These are phyloP conservation scores for Listronotus oregonensis DNA, from an alignment of 1,140 invertebrate genomes.

Conservation along the genomic window DNA sequence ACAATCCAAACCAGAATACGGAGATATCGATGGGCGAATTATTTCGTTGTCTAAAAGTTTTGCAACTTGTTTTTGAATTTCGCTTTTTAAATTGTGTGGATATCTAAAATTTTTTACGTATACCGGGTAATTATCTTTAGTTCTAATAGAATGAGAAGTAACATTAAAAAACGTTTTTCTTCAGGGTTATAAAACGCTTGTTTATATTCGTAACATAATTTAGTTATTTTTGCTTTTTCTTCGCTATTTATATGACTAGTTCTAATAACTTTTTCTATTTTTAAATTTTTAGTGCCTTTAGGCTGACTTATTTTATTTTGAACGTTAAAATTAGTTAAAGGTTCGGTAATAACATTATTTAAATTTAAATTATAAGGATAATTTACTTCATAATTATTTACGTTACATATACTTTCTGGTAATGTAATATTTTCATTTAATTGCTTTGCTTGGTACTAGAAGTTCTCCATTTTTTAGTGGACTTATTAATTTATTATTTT, in stretches of 20 bases:
- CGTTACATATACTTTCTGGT: conserved; percentile 4
- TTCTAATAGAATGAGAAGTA: conserved; percentile 13
- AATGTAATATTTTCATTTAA: not conserved
- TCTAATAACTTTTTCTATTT: conserved; percentile 9
- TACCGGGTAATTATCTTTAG: not conserved
- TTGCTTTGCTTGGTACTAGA: not conserved
- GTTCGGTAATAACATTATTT: too few relatives aligned
- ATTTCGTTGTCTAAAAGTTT: conserved; percentile 10
- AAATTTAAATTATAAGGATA: conserved; percentile 9
- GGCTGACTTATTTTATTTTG: not conserved
- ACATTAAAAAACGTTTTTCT: conserved; percentile 6
- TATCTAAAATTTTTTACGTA: not conserved
- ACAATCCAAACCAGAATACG: conserved; percentile 14
- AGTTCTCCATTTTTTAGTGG: conserved; percentile 1
- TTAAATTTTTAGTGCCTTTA: not conserved
- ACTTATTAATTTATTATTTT: conserved; percentile 5
- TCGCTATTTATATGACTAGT: conserved; percentile 17
- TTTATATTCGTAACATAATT: conserved; percentile 5
- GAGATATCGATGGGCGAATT: conserved; percentile 5
- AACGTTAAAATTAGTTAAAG: not conserved
- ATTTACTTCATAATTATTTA: conserved; percentile 14
- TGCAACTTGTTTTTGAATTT: conserved; percentile 11
- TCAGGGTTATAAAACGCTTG: conserved; percentile 2
- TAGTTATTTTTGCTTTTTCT: conserved; percentile 18
- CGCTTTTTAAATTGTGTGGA: not conserved